Evolutionary conservation across 2,888 invertebrate genomes (phyloP), one percentile per base, ranked within the genome.

Genomic region (Philhelius pedissequus): DNA sequence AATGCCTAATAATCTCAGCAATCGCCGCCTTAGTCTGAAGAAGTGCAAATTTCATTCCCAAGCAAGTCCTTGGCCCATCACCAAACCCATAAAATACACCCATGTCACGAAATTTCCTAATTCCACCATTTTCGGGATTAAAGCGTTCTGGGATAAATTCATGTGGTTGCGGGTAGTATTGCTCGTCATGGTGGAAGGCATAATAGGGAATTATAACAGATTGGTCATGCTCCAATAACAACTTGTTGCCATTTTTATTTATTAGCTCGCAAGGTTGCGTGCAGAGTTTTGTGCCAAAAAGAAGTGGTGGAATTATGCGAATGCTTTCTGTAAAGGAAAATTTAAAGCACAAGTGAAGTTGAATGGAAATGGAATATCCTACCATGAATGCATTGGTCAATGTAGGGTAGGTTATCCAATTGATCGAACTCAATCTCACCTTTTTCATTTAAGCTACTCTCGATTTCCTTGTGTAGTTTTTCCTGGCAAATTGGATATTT

Each of bases 1-100:
- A 91, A 4, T 87, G 87, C 18, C 75, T 78, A 0, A 90, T 77
- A 40, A 91, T 87, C 48, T 88, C 87, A 30, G 88, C 88, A 56
- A 90, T 76, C 0, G 90, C 90, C 4, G 89, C 87, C 76, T 91
- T 90, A n/a, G 88, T 86, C 60, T 90, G 89, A 1, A 87, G 86
- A 58, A 90, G 73, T 1, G 89, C 91, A 84, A 91, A 87, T 0
- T 88, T 89, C 78, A 90, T 89, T 9, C 88, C 91, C 60, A 91
- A 88, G 76, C 91, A 92, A 20, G 88, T 89, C 13, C 91, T 87
- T 0, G 91, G 92, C 3, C 92, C 91, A 86, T 91, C 90, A n/a
- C 91, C 90, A 60, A 91, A 91, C 40, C 90, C 90, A 13, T 89
- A 78, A 76, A 90, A 92, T 1, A 88, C 88, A 54, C 91, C 91